Base-by-base conservation (phyloP, 2,888 invertebrate genomes). In the Saturnia japonica region DNA sequence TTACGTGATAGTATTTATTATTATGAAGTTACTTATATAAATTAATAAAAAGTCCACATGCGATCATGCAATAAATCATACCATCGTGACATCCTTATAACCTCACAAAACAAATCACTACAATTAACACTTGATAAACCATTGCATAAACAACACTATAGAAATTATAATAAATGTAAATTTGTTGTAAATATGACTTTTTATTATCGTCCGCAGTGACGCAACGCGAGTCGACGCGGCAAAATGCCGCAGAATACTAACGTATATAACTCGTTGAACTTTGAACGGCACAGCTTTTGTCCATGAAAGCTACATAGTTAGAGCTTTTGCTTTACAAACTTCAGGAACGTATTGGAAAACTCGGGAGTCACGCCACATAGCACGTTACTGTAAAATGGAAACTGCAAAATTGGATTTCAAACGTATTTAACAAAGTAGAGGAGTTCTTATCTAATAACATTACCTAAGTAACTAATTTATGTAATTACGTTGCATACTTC, bases 221-320 rank as follows among this genome's bases (percentile, higher is more conserved):
- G 12, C 66, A 68, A 75, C 43, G 74, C 79, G 84, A 78, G 79
- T 67, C 43, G 12, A 68, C 75, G 74, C 82, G 79, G 75, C 77
- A 72, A 71, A 81, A 76, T 87, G 81, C 87, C 88, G 88, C 88
- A 88, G 87, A 78, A 80, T 74, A 88, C 88, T 88, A 45, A 66
- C n/a, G 43, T 43, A 43, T 14, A 14, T 14, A 43, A 54, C 9
- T 25, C 12, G 57, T 60, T 43, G 78, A 80, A 82, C 80, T 77
- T 81, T 82, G 83, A 82, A 84, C 82, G 77, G 80, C 78, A 74
- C 76, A 80, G 80, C 81, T 81, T 78, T 77, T 77, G 77, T 80
- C 76, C 71, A 75, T 68, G 68, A 25, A 6, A 60, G 28, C 57
- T 1, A 14, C 22, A 60, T 60, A 57, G 12, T 28, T 25, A 51